A percentile compares a stretch with the other conserved stretches of the same genome.
Conservation (phyloP, 2,888 invertebrate genomes). For the Pasiphila rectangulata region DNA sequence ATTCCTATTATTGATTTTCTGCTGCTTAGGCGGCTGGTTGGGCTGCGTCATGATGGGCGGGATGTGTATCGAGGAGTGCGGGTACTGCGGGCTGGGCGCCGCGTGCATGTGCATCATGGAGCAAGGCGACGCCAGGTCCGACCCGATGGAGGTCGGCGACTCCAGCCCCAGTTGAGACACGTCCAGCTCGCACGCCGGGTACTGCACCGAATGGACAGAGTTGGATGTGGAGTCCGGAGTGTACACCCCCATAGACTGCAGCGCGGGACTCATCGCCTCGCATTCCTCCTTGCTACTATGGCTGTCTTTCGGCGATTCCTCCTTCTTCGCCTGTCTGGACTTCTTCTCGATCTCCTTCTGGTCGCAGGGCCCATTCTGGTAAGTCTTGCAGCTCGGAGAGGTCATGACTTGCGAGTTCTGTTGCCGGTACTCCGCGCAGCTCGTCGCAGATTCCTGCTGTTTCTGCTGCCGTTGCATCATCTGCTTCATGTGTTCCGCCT, state of each 20-base stretch:
- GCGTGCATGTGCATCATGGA: conserved; percentile 83
- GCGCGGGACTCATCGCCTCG: conserved; percentile 78
- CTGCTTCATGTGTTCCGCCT: conserved; percentile 66
- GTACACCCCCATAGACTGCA: conserved; percentile 92
- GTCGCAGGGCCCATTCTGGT: conserved; percentile 66
- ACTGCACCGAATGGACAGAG: conserved; percentile 89
- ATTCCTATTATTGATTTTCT: conserved; percentile 73
- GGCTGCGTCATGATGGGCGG: conserved; percentile 77
- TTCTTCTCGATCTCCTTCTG: conserved; percentile 75
- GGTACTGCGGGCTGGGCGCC: conserved; percentile 80
- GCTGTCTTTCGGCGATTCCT: conserved; percentile 62
- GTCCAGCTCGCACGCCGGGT: conserved; percentile 90
- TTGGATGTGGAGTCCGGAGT: conserved; percentile 92
- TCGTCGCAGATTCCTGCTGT: conserved; percentile 60
- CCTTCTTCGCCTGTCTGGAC: conserved; percentile 64
- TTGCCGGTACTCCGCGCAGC: conserved; percentile 66
- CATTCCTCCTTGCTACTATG: conserved; percentile 72
- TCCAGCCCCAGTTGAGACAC: conserved; percentile 92
- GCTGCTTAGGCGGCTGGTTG: conserved; percentile 73
- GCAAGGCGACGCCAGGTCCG: conserved; percentile 90
- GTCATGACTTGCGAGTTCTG: conserved; percentile 64
- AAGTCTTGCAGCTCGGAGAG: conserved; percentile 64
- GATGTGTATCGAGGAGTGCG: conserved; percentile 75
- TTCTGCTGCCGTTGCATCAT: conserved; percentile 69
- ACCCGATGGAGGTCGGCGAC: conserved; percentile 93